These are phyloP conservation scores for Isichthys henryi DNA, from an alignment of 2,113 vertebrate genomes.

Conservation along the genomic window DNA sequence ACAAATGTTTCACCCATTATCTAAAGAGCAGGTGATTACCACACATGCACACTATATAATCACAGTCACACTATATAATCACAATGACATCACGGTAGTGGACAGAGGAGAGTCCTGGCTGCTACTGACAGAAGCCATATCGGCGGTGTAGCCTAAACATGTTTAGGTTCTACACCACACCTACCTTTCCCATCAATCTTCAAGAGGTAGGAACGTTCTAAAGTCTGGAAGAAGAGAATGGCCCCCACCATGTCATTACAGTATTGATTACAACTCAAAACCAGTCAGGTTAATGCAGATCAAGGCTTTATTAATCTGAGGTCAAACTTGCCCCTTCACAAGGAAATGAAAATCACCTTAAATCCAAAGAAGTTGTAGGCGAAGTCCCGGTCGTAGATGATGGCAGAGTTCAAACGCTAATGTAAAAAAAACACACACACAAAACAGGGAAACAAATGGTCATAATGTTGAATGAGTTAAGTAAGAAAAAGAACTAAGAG, in stretches of 20 bases:
- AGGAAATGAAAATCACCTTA: slow-evolving; percentile 68
- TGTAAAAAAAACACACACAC: background rate
- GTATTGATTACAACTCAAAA: background rate
- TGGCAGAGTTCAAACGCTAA: slow-evolving; percentile 92
- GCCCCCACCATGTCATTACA: background rate
- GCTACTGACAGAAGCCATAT: background rate
- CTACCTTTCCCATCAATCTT: slow-evolving; percentile 93
- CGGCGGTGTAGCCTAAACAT: background rate
- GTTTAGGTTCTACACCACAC: background rate
- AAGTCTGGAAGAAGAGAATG: slow-evolving; percentile 59
- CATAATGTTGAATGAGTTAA: background rate
- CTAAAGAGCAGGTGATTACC: background rate
- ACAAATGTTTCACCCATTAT: background rate
- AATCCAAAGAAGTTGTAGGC: slow-evolving; percentile 98
- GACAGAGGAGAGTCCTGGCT: background rate
- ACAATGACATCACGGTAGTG: background rate
- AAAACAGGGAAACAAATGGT: background rate
- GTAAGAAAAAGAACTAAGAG: background rate
- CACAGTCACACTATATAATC: background rate
- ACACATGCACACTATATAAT: background rate
- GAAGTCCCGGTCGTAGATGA: slow-evolving; percentile 93
- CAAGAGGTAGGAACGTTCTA: slow-evolving; percentile 89
- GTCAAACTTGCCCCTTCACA: background rate
- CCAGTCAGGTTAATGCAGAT: background rate
- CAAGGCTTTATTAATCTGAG: background rate